Conservation (phyloP, 2,113 vertebrate species). For the Calypte anna region DNA sequence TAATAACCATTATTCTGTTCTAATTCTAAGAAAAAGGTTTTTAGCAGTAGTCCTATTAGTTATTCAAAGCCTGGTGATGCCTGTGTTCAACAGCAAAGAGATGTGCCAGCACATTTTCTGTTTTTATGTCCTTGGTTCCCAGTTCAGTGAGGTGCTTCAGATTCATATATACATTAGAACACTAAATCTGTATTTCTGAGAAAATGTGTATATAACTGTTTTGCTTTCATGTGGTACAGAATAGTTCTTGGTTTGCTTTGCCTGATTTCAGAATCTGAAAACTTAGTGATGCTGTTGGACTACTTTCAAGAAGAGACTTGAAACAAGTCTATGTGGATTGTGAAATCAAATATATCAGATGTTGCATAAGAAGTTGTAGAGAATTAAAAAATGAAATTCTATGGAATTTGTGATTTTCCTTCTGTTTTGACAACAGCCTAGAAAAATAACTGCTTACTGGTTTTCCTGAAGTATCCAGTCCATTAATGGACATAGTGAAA, state of each 20-base stretch:
- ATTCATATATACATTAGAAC: neutral
- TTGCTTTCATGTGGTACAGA: neutral
- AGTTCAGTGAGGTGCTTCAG: neutral
- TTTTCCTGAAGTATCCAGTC: neutral
- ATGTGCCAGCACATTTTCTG: neutral
- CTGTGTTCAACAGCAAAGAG: neutral
- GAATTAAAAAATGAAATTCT: neutral
- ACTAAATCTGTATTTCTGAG: neutral
- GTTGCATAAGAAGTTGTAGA: neutral
- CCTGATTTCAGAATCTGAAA: neutral
- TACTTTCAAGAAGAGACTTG: neutral
- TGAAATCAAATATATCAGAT: neutral
- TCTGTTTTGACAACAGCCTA: neutral
- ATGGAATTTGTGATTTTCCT: neutral
- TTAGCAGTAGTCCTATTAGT: neutral
- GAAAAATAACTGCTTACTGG: neutral
- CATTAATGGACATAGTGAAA: fast-evolving
- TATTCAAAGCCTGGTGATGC: neutral
- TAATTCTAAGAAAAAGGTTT: neutral
- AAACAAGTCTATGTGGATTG: neutral
- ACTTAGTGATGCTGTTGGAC: neutral
- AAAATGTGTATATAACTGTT: neutral
- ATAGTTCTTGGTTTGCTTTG: neutral
- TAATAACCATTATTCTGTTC: neutral
- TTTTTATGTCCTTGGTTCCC: neutral